A percentile compares a stretch with the other conserved stretches of the same genome.
phyloP scores from a whole-genome alignment of 2,113 vertebrate genomes.

The Thalassarche chlororhynchos region DNA sequence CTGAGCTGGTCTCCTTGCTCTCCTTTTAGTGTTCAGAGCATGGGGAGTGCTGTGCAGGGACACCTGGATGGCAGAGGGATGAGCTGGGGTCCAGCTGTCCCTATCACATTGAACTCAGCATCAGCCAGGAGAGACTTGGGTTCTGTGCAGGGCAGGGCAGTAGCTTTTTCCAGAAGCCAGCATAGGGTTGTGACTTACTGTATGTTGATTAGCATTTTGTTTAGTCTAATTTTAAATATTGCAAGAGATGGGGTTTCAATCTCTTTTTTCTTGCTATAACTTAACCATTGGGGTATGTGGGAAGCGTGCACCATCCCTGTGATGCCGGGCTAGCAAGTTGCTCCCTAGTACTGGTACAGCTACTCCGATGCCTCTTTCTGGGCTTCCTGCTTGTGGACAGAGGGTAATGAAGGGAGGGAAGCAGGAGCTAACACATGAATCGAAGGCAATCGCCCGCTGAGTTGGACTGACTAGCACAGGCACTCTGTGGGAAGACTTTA shows the following conservation, averaged over 20 bases:
- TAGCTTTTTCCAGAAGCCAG: neutral
- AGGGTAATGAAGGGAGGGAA: neutral
- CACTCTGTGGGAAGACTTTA: neutral
- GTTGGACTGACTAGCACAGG: neutral
- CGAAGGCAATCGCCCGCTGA: neutral
- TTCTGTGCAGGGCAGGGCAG: neutral
- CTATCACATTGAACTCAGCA: neutral
- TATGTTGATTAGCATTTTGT: neutral
- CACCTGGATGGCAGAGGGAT: neutral
- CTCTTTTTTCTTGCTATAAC: neutral
- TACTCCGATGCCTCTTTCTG: neutral
- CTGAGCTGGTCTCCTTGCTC: neutral
- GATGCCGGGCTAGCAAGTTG: neutral
- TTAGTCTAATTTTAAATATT: neutral
- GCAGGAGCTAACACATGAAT: neutral
- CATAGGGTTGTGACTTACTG: neutral
- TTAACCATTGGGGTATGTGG: neutral
- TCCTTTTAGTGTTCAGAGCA: neutral
- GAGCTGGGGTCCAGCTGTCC: neutral
- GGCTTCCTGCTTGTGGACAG: neutral
- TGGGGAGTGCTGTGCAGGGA: neutral
- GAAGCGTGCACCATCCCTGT: neutral
- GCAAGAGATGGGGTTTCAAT: neutral
- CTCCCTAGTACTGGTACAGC: neutral
- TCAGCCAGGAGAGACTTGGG: neutral